Evolutionary conservation across 2,797 vertebrate species (phyloP).

Genomic region (Cirrhinus molitorella): DNA sequence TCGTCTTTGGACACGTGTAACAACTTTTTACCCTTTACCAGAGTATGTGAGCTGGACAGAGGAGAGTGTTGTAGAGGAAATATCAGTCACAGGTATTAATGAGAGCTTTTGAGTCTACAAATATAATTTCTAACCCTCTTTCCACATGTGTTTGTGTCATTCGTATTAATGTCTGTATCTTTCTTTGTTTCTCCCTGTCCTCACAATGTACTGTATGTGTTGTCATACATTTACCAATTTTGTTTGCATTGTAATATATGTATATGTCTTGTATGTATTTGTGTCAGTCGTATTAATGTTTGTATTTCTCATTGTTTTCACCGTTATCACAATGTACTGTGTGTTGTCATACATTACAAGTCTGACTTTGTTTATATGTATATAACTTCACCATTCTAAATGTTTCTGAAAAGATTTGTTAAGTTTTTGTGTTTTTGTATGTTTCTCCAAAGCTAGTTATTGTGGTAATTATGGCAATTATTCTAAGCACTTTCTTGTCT

Average conservation of each 20-base stretch:
- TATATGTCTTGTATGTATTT: conserved; percentile 19
- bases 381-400: not conserved
- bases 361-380: conserved; percentile 3
- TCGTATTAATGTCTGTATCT: not conserved
- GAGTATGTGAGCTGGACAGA: conserved; percentile 77
- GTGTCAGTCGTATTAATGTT: not conserved
- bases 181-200: not conserved
- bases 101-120: conserved; percentile 43
- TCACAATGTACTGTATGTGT: not conserved
- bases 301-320: conserved; percentile 3
- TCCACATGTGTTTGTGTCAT: conserved; percentile 6
- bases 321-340: not conserved
- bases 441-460: not conserved
- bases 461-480: not conserved
- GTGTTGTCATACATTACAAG: not conserved
- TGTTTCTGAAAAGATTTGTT: not conserved
- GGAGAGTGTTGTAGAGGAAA: conserved; percentile 70
- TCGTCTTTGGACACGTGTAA: conserved; percentile 50
- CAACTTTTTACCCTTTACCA: conserved; percentile 68
- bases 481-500: conserved; percentile 50
- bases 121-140: conserved; percentile 54
- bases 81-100: conserved; percentile 74
- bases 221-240: not conserved
- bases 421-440: conserved; percentile 6
- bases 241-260: conserved; percentile 6